Evolutionary conservation across 37 sponge, comb jelly and placozoan species (phyloP), one percentile per base, ranked within the genome.

Genomic region (Mnemiopsis leidyi): DNA sequence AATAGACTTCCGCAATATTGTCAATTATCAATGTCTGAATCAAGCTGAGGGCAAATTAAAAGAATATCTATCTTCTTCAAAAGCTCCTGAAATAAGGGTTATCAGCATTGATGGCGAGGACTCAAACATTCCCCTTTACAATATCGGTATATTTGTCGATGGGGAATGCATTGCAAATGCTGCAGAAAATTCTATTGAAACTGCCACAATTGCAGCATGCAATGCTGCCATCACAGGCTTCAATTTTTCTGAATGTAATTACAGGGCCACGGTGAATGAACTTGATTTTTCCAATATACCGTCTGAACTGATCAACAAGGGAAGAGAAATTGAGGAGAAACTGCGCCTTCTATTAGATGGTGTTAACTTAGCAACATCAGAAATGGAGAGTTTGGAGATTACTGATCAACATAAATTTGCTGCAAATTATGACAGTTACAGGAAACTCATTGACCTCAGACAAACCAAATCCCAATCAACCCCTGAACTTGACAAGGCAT

Each of bases 91-190:
- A 25, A 25, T 85, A 25, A 35, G 90, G 35, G 39, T 85, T n/a
- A 85, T 85, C 0, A 39, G 61, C 24, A 85, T 85, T n/a, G 90
- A 85, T 85, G 90, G 90, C 16, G 90, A 85, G 61, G 90, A 39
- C 23, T 26, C 61, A 36, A 18, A n/a, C 1, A 29, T 40, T 18
- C 90, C 90, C n/a, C 5, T 33, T 0, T 85, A 33, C 48, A 85
- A 38, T 85, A 26, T 85, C 39, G 90, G 90, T n/a, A 33, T 85
- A 23, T 85, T 85, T 40, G 61, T 40, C 9, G 90, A 38, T 0
- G 48, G 36, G 1, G 90, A 85, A 39, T 85, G 90, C 23, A 23
- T 85, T 7, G 90, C 36, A 1, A 33, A 23, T 23, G 90, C 90
- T 29, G 90, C 48, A 23, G 90, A 85, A 28, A 18, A 33, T 13